phyloP scores from a whole-genome alignment of 1,140 invertebrate species.

The Eumaeus atala region DNA sequence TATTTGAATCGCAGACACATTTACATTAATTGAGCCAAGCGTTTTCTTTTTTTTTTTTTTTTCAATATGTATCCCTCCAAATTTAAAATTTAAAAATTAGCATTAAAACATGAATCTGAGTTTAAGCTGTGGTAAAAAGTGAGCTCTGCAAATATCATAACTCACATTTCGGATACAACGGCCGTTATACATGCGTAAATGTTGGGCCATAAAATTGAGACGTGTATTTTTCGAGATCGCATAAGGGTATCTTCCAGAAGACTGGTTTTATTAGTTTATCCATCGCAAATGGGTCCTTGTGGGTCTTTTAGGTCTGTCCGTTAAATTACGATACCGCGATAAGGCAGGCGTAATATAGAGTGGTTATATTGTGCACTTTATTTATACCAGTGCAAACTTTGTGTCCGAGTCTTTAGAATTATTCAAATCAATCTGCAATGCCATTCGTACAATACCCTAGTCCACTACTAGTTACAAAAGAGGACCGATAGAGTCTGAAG shows the following conservation, averaged over 20 bases:
- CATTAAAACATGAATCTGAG: not conserved
- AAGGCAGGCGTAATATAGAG: no score
- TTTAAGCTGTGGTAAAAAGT: not conserved
- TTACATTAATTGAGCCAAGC: not conserved
- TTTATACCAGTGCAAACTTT: no score
- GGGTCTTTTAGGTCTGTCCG: not conserved
- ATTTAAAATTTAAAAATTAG: conserved; percentile 4
- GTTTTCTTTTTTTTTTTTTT: no score
- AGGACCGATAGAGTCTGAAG: no score
- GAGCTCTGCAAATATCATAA: conserved; percentile 6
- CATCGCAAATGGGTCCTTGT: conserved; percentile 2
- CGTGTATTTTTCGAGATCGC: conserved; percentile 1
- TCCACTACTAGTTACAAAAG: no score
- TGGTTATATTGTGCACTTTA: no score
- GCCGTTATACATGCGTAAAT: conserved; percentile 7
- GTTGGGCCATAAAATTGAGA: conserved; percentile 1
- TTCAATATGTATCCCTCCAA: not conserved
- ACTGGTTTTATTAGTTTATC: conserved; percentile 11
- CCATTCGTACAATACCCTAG: no score
- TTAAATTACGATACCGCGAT: no score
- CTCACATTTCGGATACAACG: conserved; percentile 5
- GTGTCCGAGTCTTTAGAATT: no score
- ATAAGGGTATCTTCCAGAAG: conserved; percentile 7
- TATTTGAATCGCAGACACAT: conserved; percentile 9
- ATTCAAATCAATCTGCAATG: no score